These are phyloP conservation scores for Anneissia japonica DNA, from an alignment of 35 echinoderm and acorn worm genomes.

Conservation along the genomic window DNA sequence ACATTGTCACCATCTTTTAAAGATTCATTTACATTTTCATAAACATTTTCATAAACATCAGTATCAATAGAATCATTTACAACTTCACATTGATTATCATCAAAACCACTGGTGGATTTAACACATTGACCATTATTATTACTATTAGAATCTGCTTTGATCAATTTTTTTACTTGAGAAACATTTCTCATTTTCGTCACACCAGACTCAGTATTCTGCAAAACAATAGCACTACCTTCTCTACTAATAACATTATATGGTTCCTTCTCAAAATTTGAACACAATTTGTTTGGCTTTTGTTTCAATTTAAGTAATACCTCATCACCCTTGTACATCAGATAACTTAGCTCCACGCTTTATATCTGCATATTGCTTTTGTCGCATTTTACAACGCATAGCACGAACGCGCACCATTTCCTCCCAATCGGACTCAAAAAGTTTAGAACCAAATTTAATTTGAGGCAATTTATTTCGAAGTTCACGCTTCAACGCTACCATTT, in stretches of 20 bases:
- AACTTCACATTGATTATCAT: too few species aligned
- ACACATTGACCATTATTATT: too few species aligned
- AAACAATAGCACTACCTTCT: background rate
- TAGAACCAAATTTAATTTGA: background rate
- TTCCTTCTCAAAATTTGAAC: background rate
- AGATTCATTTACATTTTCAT: too few species aligned
- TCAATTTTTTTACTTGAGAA: background rate
- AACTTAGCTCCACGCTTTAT: background rate
- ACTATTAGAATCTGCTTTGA: background rate
- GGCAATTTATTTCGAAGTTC: background rate
- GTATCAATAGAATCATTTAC: too few species aligned
- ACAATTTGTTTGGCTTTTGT: background rate
- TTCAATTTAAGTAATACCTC: background rate
- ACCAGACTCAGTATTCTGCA: background rate
- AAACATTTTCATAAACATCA: too few species aligned
- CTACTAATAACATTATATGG: background rate
- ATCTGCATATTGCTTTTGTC: background rate
- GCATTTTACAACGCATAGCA: background rate
- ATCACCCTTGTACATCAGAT: background rate
- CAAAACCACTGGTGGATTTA: too few species aligned
- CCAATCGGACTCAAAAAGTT: background rate
- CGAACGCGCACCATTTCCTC: background rate
- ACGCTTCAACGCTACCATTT: background rate
- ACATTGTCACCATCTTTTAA: too few species aligned
- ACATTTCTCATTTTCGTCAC: background rate